phyloP scores from a whole-genome alignment of 2,888 invertebrate genomes.

The Nomada goodeniana region DNA sequence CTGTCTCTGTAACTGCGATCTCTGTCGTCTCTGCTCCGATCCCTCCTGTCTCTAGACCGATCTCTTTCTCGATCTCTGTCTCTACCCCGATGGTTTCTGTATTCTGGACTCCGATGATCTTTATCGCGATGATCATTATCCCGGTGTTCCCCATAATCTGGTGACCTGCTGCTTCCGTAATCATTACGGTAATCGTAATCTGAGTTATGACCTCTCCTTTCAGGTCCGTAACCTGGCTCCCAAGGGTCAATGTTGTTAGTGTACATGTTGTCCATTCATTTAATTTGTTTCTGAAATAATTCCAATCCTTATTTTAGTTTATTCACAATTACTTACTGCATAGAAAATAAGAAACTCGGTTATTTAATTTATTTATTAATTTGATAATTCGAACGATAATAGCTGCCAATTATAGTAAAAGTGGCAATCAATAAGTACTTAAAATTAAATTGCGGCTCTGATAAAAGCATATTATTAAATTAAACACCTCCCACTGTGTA shows the following conservation, averaged over 20 bases:
- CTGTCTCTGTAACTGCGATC: conserved; percentile 80
- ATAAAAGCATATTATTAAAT: conserved; percentile 34
- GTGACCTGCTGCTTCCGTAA: conserved; percentile 78
- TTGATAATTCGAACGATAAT: not conserved
- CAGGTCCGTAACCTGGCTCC: conserved; percentile 83
- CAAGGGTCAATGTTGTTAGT: conserved; percentile 81
- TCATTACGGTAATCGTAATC: conserved; percentile 79
- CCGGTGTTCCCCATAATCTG: conserved; percentile 79
- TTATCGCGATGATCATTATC: conserved; percentile 76
- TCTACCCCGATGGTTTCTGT: conserved; percentile 79
- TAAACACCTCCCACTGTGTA: conserved; percentile 1
- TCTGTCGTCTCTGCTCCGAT: conserved; percentile 79
- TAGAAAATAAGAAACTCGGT: not conserved
- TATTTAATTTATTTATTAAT: not conserved
- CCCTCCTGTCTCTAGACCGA: conserved; percentile 80
- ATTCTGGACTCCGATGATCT: conserved; percentile 80
- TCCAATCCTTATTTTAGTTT: not conserved
- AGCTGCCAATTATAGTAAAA: not conserved
- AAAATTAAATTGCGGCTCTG: conserved; percentile 28
- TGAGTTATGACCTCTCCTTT: conserved; percentile 73
- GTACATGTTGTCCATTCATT: conserved; percentile 75
- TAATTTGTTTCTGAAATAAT: conserved; percentile 56
- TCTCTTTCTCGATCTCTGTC: conserved; percentile 81
- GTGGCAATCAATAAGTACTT: not conserved
- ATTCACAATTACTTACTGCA: not conserved